Evolutionary conservation across 2,113 vertebrate genomes (phyloP).

Genomic region (Gulo gulo): DNA sequence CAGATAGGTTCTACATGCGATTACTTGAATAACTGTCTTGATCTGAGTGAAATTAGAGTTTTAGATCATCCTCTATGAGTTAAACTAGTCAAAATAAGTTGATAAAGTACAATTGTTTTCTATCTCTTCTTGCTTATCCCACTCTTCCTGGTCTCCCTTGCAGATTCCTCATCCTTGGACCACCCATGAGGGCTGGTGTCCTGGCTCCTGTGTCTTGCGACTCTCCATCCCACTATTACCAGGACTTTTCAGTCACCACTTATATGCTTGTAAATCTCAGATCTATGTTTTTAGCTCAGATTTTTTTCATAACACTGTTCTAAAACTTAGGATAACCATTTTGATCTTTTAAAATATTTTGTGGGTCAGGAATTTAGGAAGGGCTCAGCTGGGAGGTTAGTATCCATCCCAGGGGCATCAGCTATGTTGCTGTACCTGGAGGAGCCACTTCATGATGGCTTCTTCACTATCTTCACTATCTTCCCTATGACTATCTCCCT

Average conservation of each 20-base stretch:
- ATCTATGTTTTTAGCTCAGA: background rate
- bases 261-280: background rate
- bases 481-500: too few species aligned
- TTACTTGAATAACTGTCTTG: background rate
- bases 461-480: too few species aligned
- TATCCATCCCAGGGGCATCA: background rate
- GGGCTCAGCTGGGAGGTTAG: background rate
- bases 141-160: background rate
- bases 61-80: background rate
- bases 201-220: background rate
- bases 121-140: background rate
- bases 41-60: background rate
- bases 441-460: background rate
- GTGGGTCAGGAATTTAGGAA: background rate
- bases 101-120: background rate
- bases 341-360: background rate
- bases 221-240: background rate
- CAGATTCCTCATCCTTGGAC: background rate
- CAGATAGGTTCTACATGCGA: background rate
- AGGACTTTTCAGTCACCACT: background rate
- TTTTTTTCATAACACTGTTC: background rate
- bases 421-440: too few species aligned
- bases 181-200: background rate
- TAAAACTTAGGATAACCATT: background rate
- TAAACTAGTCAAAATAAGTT: background rate